A percentile compares a stretch with the other conserved stretches of the same genome.
Conservation (phyloP, 2,113 vertebrate genomes). For the Xenopus tropicalis region DNA sequence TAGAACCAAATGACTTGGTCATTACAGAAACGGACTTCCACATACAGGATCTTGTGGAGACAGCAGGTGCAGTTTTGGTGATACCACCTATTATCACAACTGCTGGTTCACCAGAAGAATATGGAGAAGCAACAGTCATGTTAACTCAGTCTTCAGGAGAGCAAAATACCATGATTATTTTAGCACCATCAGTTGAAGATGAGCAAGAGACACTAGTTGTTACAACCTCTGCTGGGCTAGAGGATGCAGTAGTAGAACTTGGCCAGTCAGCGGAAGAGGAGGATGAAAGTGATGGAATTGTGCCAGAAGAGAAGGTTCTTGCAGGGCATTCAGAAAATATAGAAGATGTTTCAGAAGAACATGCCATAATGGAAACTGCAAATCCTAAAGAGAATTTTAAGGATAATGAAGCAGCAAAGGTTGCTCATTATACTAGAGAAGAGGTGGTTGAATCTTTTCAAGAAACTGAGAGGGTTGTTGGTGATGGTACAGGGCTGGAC, state of each 20-base stretch:
- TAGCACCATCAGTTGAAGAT: constrained; percentile 16
- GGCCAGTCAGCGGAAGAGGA: constrained; percentile 20
- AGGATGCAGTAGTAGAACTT: constrained; percentile 31
- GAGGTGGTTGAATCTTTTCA: constrained; percentile 4
- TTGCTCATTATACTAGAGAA: background rate
- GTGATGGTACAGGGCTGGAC: background rate
- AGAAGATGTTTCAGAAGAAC: background rate
- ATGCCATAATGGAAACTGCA: background rate
- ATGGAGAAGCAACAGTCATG: constrained; percentile 15
- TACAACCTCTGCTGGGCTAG: constrained; percentile 5
- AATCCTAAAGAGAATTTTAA: background rate
- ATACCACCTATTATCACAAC: constrained; percentile 29
- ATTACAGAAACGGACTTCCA: constrained; percentile 33
- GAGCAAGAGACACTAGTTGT: constrained; percentile 33
- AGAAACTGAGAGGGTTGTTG: background rate
- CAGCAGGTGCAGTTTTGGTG: constrained; percentile 11
- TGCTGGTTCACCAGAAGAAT: background rate
- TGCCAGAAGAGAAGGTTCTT: background rate
- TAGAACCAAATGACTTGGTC: constrained; percentile 27
- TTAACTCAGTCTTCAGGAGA: background rate
- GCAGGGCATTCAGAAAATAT: background rate
- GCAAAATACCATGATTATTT: constrained; percentile 26
- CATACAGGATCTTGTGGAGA: constrained; percentile 33
- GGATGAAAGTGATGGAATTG: background rate
- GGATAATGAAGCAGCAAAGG: background rate